Conservation (phyloP, 2,113 vertebrate species). For the Chloroceryle aenea region DNA sequence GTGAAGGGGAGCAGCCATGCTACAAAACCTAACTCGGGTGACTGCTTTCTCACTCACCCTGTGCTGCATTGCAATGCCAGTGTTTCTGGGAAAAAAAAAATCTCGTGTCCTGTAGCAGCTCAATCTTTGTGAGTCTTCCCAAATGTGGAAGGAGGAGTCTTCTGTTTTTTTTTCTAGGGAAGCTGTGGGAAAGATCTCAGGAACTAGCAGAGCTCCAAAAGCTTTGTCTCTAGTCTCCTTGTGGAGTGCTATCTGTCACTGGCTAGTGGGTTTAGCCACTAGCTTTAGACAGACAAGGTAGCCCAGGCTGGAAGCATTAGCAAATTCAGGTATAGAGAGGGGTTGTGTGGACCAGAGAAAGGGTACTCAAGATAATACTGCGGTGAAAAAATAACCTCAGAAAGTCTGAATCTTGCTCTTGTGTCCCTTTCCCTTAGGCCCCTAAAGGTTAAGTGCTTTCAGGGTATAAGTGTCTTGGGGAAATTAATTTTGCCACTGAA, state of each 20-base stretch:
- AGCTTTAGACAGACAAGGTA: neutral
- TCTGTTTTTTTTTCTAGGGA: neutral
- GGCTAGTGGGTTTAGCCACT: neutral
- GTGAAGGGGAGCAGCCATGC: neutral
- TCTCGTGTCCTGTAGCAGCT: neutral
- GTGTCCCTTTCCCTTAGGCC: neutral
- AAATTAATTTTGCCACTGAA: neutral
- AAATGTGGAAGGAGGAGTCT: neutral
- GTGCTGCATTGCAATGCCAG: neutral
- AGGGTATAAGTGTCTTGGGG: neutral
- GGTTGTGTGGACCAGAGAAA: constrained; percentile 28
- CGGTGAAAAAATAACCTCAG: constrained; percentile 19
- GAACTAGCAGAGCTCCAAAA: neutral
- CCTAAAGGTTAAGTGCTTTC: neutral
- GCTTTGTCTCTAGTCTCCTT: neutral
- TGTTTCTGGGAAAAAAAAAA: rapidly evolving
- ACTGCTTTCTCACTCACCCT: neutral
- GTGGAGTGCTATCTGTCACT: neutral
- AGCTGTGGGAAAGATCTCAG: neutral
- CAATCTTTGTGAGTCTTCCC: neutral
- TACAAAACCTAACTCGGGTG: neutral
- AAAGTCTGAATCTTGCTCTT: neutral
- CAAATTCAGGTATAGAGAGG: neutral
- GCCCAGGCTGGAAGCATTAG: neutral
- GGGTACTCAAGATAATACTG: neutral